Percentiles rank a stretch among this genome's conserved stretches.
phyloP scores from a whole-genome alignment of 2,888 invertebrate genomes.

The Lithophane socia region DNA sequence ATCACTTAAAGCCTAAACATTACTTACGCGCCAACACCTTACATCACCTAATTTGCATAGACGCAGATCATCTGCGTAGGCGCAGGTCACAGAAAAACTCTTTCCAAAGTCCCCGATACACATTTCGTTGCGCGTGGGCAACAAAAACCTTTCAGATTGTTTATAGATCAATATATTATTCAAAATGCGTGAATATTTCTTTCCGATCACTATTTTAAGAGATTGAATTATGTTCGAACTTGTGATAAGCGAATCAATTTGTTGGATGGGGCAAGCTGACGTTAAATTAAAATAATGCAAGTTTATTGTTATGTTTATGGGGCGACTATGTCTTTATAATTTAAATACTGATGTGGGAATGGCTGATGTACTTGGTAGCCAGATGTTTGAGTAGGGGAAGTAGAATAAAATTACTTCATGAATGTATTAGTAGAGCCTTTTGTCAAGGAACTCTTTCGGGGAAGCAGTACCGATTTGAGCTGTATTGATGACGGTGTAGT shows the following conservation, averaged over 20 bases:
- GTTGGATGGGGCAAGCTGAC: conserved; percentile 59
- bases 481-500: no score
- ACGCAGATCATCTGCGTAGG: conserved; percentile 71
- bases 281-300: conserved; percentile 63
- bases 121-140: conserved; percentile 64
- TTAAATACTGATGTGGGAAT: conserved; percentile 54
- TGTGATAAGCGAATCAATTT: conserved; percentile 65
- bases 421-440: no score
- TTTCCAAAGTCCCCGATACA: conserved; percentile 59
- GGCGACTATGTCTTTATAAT: conserved; percentile 53
- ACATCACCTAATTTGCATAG: conserved; percentile 73
- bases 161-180: conserved; percentile 67
- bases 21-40: conserved; percentile 31
- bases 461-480: no score
- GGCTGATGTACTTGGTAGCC: neutral
- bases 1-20: conserved; percentile 36
- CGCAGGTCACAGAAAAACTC: conserved; percentile 68
- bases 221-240: conserved; percentile 65
- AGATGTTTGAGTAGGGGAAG: neutral
- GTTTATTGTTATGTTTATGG: conserved; percentile 66
- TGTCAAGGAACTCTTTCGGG: no score
- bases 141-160: conserved; percentile 57
- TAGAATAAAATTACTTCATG: neutral
- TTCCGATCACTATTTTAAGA: conserved; percentile 59
- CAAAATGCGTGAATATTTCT: conserved; percentile 64